phyloP scores from a whole-genome alignment of 1,140 invertebrate species.

The Halictus rubicundus region DNA sequence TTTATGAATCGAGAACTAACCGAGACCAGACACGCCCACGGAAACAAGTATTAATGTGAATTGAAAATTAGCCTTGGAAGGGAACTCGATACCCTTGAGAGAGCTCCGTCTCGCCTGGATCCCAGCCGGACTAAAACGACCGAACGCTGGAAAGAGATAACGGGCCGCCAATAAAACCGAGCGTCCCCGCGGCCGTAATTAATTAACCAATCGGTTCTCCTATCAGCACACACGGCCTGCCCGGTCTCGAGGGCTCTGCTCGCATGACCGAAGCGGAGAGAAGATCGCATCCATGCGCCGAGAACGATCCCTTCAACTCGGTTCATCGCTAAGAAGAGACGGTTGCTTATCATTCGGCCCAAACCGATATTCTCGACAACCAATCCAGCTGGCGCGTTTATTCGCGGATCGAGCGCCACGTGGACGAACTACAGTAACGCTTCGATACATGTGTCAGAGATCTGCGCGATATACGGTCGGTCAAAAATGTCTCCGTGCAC shows the following conservation, averaged over 20 bases:
- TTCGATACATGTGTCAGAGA: too few species aligned
- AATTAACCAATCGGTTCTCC: constrained; percentile 17
- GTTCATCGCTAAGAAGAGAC: neutral
- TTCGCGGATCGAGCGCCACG: neutral
- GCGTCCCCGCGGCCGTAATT: constrained; percentile 3
- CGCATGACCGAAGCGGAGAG: too few species aligned
- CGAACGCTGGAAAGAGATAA: neutral
- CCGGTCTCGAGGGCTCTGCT: too few species aligned
- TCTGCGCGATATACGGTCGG: too few species aligned
- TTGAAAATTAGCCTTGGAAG: constrained; percentile 21
- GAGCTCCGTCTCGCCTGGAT: neutral
- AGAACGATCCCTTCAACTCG: neutral
- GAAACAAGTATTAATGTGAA: neutral
- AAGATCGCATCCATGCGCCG: too few species aligned
- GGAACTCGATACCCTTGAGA: constrained; percentile 18
- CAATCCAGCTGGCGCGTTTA: neutral
- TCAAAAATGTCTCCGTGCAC: too few species aligned
- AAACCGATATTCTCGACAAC: neutral
- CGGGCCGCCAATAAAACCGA: constrained; percentile 4
- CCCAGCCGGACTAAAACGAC: neutral
- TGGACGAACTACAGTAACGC: neutral
- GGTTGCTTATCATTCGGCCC: neutral
- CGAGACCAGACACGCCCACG: constrained; percentile 8
- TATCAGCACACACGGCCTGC: constrained; percentile 10
- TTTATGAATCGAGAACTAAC: neutral